Percentiles rank a stretch among this genome's conserved stretches.
These are phyloP conservation scores for Nixonia krombeini DNA, from an alignment of 1,140 invertebrate species.

Conservation along the genomic window DNA sequence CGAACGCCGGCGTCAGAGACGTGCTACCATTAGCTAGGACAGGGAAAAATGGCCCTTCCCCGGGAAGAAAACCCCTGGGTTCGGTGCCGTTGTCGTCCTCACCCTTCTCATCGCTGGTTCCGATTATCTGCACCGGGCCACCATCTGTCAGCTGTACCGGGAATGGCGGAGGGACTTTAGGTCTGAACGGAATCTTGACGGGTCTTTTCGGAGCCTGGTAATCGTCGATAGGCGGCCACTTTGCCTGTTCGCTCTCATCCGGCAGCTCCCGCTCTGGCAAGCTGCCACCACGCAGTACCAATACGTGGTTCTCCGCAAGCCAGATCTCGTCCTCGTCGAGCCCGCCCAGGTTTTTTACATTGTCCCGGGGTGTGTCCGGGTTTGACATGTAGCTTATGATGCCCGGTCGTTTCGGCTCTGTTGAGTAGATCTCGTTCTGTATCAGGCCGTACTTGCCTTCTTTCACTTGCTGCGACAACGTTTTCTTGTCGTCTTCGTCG, in stretches of 20 bases:
- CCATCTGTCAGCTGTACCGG: constrained; percentile 86
- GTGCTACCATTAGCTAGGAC: constrained; percentile 71
- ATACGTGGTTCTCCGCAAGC: constrained; percentile 88
- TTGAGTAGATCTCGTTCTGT: constrained; percentile 84
- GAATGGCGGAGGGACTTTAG: constrained; percentile 89
- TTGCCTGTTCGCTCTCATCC: constrained; percentile 63
- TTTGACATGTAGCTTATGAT: constrained; percentile 85
- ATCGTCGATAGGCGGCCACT: constrained; percentile 86
- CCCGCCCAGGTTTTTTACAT: constrained; percentile 83
- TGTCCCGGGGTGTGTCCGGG: constrained; percentile 84
- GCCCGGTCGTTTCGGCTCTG: constrained; percentile 79
- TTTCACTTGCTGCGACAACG: constrained; percentile 86
- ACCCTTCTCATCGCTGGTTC: constrained; percentile 75
- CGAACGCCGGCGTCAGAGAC: constrained; percentile 67
- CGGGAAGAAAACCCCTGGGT: constrained; percentile 58
- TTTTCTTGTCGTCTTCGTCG: constrained; percentile 84
- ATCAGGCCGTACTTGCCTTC: constrained; percentile 92
- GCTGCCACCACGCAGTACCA: constrained; percentile 85
- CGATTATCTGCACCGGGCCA: constrained; percentile 83
- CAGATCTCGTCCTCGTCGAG: constrained; percentile 88
- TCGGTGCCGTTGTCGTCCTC: constrained; percentile 62
- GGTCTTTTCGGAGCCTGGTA: constrained; percentile 84
- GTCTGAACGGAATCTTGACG: constrained; percentile 82
- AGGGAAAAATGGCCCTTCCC: constrained; percentile 60
- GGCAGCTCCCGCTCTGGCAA: constrained; percentile 73